A percentile compares a stretch with the other conserved stretches of the same genome.
Conservation (phyloP, 2,797 vertebrate genomes). For the Poeciliopsis gracilis region DNA sequence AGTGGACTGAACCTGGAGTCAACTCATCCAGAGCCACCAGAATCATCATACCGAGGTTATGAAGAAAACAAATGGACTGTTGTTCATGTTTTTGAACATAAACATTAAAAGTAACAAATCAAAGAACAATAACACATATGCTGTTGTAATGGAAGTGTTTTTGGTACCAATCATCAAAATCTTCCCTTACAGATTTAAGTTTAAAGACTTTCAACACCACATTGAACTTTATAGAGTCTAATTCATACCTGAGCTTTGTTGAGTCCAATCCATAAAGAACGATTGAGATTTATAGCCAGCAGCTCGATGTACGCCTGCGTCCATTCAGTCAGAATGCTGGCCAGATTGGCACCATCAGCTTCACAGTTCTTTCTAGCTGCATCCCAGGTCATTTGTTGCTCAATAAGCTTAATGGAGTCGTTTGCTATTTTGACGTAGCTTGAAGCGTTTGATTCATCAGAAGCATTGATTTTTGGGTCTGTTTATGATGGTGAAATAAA, state of each 20-base stretch:
- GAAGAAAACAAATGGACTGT: too few species aligned
- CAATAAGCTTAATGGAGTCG: slow-evolving; percentile 81
- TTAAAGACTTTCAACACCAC: too few species aligned
- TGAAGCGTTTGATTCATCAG: slow-evolving; percentile 51
- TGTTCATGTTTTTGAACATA: too few species aligned
- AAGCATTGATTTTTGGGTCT: slow-evolving; percentile 31
- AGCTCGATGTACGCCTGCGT: slow-evolving; percentile 81
- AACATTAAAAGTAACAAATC: too few species aligned
- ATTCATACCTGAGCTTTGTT: slow-evolving; percentile 86
- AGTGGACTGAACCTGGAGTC: too few species aligned
- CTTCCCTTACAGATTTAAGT: too few species aligned
- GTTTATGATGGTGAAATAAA: slow-evolving; percentile 5
- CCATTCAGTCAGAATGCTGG: slow-evolving; percentile 83
- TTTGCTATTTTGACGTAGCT: slow-evolving; percentile 68
- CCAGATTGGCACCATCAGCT: slow-evolving; percentile 72
- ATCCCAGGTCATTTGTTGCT: slow-evolving; percentile 83
- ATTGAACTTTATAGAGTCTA: too few species aligned
- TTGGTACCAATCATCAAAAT: too few species aligned
- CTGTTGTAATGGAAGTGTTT: too few species aligned
- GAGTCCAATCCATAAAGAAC: slow-evolving; percentile 90
- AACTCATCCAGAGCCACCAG: too few species aligned
- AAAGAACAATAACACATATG: too few species aligned
- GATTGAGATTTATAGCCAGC: slow-evolving; percentile 69
- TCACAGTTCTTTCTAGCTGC: slow-evolving; percentile 80
- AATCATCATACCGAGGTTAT: too few species aligned